Evolutionary conservation across 2,888 invertebrate species (phyloP).

Genomic region (Saturnia japonica): DNA sequence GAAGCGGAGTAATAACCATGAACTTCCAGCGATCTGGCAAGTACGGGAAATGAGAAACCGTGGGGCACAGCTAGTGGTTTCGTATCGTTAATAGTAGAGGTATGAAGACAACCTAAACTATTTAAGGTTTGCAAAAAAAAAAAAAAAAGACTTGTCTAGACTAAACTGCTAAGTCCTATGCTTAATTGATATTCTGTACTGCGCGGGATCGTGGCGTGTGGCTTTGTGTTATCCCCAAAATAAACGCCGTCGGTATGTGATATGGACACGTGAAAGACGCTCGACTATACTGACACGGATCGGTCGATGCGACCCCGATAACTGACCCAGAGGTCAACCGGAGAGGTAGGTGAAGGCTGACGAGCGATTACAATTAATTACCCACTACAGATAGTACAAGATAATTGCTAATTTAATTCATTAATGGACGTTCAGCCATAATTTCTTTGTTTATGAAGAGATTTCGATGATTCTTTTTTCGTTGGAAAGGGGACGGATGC

Average conservation of each 20-base stretch:
- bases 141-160: not conserved
- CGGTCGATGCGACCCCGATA: not conserved
- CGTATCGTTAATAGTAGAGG: not conserved
- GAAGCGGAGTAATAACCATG: too few relatives aligned
- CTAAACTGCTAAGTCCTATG: not conserved
- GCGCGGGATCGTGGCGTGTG: not conserved
- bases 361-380: constrained; percentile 7
- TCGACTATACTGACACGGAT: not conserved
- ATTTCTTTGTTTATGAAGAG: too few relatives aligned
- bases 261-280: not conserved
- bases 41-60: too few relatives aligned
- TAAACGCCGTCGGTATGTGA: not conserved
- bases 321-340: not conserved
- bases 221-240: not conserved
- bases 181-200: not conserved
- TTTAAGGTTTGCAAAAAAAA: too few relatives aligned
- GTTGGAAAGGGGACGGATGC: too few relatives aligned
- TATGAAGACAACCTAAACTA: too few relatives aligned
- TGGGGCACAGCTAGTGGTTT: too few relatives aligned
- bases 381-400: not conserved
- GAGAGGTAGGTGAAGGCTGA: not conserved
- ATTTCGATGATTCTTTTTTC: too few relatives aligned
- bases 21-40: too few relatives aligned
- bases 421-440: not conserved
- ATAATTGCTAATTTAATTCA: not conserved